Conservation (phyloP, 2,113 vertebrate species). For the Stegastes partitus region DNA sequence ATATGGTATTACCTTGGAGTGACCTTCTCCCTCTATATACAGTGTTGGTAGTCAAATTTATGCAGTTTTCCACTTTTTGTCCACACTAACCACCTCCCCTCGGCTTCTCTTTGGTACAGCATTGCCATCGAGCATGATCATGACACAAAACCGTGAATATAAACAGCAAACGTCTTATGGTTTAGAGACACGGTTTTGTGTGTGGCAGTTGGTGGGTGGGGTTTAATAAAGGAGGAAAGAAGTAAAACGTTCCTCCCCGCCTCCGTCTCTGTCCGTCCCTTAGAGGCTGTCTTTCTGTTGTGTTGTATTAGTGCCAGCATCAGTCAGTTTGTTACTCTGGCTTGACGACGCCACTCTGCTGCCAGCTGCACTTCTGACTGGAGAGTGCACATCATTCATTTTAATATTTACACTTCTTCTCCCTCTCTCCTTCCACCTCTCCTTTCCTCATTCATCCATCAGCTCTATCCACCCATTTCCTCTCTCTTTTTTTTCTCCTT, state of each 20-base stretch:
- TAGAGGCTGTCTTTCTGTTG: conserved; percentile 39
- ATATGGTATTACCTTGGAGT: background rate
- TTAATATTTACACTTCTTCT: conserved; percentile 54
- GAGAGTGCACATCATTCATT: conserved; percentile 70
- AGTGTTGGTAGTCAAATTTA: background rate
- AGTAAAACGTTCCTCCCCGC: background rate
- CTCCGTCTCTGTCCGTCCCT: conserved; percentile 3
- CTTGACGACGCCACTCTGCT: conserved; percentile 50
- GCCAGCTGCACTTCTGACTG: conserved; percentile 70
- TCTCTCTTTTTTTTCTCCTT: background rate
- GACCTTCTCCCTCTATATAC: too few relatives aligned
- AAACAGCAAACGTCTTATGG: background rate
- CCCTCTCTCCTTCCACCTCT: conserved; percentile 8
- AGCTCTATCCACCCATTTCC: background rate
- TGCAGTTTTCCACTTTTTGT: background rate
- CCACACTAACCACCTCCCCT: background rate
- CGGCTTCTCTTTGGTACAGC: background rate
- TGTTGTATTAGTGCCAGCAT: conserved; percentile 57
- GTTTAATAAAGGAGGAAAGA: background rate
- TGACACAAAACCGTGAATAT: background rate
- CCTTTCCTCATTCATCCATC: conserved; percentile 12
- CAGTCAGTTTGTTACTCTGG: conserved; percentile 64
- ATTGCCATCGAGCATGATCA: background rate
- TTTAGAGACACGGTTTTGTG: background rate
- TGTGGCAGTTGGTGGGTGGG: background rate